Evolutionary conservation across 1,140 invertebrate genomes (phyloP), one percentile per base, ranked within the genome.

Genomic region (Magallana ariakensis): DNA sequence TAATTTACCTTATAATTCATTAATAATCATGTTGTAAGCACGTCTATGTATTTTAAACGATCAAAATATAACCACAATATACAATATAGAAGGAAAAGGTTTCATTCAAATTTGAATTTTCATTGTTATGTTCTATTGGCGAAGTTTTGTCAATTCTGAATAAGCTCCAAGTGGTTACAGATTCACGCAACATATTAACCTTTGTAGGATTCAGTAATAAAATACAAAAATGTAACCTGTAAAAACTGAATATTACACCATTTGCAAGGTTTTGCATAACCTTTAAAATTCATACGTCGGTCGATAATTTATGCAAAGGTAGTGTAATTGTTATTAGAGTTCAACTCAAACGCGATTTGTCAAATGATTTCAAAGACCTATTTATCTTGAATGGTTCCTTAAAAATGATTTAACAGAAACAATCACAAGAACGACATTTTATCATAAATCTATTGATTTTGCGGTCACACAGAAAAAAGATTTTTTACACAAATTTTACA

Each of bases 361-460:
- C 58, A 60, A 16, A 60, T 60, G 13, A 60, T 60, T 60, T 60
- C 58, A 60, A 60, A 60, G 58, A 60, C 58, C 58, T n/a, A 60
- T 60, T 60, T 60, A 46, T 60, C 58, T n/a, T 60, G 15, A 13
- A 6, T 15, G n/a, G 15, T 60, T 60, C n/a, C 58, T 60, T 60
- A 6, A 60, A 60, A n/a, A 60, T 60, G 58, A 60, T 60, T 60
- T 60, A 60, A 60, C 15, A 13, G 10, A 60, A 16, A 16, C 11
- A 58, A 13, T 13, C 16, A 60, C 13, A n/a, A 13, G 58, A 60
- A 60, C 5, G 58, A 60, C 58, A 60, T 60, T 60, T 60, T n/a
- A 60, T 60, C 58, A 60, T 60, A 60, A 60, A 60, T 60, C 58
- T 60, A 15, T n/a, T 60, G 58, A 60, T 60, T 60, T 60, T 60